Conservation (phyloP, 2,797 vertebrate species). For the Micromesistius poutassou region DNA sequence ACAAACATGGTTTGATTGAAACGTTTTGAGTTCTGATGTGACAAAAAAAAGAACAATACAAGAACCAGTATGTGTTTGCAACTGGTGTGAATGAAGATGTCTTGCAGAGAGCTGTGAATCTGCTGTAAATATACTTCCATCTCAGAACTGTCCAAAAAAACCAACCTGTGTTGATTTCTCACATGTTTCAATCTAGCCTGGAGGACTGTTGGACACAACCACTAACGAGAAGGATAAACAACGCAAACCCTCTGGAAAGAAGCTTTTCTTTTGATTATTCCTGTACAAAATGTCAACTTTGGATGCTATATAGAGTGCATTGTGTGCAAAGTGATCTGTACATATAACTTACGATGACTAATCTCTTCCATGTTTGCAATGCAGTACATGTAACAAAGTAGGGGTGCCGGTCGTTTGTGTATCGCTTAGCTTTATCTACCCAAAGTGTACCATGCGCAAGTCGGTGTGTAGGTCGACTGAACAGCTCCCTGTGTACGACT, state of each 20-base stretch:
- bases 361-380: slow-evolving; percentile 7
- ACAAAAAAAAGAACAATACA: slow-evolving; percentile 29
- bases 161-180: slow-evolving; percentile 22
- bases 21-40: slow-evolving; percentile 22
- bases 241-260: slow-evolving; percentile 33
- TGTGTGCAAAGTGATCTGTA: slow-evolving; percentile 14
- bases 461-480: slow-evolving; percentile 31
- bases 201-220: slow-evolving; percentile 60
- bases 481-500: not conserved
- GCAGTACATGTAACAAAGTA: slow-evolving; percentile 1
- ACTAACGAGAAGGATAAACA: slow-evolving; percentile 45
- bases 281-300: slow-evolving; percentile 15
- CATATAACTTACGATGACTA: slow-evolving; percentile 31
- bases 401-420: not conserved
- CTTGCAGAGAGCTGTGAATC: not conserved
- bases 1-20: slow-evolving; percentile 30
- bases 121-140: slow-evolving; percentile 25
- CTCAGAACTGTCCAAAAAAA: slow-evolving; percentile 35
- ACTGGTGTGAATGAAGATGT: slow-evolving; percentile 6
- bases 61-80: slow-evolving; percentile 25
- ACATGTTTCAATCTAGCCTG: slow-evolving; percentile 35
- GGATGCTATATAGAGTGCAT: slow-evolving; percentile 7
- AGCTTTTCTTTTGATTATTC: not conserved
- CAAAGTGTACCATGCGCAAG: slow-evolving; percentile 48
- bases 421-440: slow-evolving; percentile 50